These are phyloP conservation scores for Taurulus bubalis DNA, from an alignment of 2,113 vertebrate genomes.

Conservation along the genomic window DNA sequence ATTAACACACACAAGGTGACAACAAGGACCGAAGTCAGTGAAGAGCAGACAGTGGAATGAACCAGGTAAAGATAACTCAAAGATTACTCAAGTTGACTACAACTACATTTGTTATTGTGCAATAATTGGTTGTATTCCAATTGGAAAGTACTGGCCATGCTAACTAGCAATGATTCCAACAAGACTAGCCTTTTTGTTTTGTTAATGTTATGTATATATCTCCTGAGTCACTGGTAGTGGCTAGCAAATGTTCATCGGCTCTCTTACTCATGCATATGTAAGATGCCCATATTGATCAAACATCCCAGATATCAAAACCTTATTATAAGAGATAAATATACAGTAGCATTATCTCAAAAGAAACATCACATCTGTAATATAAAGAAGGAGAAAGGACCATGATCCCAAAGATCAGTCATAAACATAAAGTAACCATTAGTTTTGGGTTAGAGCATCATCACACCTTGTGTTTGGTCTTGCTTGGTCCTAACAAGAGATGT, in stretches of 20 bases:
- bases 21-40: background rate
- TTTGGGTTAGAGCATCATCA: conserved; percentile 1
- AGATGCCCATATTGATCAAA: background rate
- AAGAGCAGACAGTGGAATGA: background rate
- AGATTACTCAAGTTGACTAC: background rate
- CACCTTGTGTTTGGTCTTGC: conserved; percentile 12
- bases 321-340: conserved; percentile 6
- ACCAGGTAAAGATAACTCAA: background rate
- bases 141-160: background rate
- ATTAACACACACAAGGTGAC: background rate
- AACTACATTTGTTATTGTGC: background rate
- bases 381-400: background rate
- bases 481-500: conserved; percentile 22
- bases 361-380: background rate
- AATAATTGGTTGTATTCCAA: background rate
- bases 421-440: conserved; percentile 2
- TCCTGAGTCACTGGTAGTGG: background rate
- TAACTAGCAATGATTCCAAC: conserved; percentile 1
- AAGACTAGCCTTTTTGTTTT: background rate
- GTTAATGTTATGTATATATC: background rate
- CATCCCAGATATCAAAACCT: background rate
- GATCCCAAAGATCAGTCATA: background rate
- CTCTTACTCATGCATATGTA: background rate
- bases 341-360: background rate
- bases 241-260: background rate